A percentile compares a stretch with the other conserved stretches of the same genome.
Evolutionary conservation across 1,140 invertebrate species (phyloP).

Genomic region (Caenorhabditis inopinata): DNA sequence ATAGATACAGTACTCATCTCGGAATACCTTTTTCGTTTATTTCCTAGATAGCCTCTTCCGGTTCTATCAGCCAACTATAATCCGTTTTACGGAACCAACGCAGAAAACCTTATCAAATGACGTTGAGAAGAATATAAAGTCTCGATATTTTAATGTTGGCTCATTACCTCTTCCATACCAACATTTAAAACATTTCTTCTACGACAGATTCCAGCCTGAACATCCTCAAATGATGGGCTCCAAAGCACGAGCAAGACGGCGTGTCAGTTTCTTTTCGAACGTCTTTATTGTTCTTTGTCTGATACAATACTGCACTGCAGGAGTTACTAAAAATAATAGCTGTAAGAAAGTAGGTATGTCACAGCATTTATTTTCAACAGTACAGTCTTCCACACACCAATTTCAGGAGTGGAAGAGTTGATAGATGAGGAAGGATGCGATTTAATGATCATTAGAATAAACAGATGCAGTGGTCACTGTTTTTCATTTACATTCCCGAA

Average conservation of each 20-base stretch:
- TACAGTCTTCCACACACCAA: background rate
- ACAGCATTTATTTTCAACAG: background rate
- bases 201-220: background rate
- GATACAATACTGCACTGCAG: background rate
- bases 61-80: conserved; percentile 8
- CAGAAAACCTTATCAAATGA: conserved; percentile 22
- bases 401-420: conserved; percentile 36
- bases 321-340: conserved; percentile 9
- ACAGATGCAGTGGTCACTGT: conserved; percentile 39
- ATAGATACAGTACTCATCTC: background rate
- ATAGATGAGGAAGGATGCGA: conserved; percentile 43
- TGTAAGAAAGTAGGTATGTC: conserved; percentile 40
- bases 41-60: background rate
- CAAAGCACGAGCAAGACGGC: conserved; percentile 20
- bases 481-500: conserved; percentile 39
- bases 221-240: conserved; percentile 31
- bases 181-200: too few species aligned
- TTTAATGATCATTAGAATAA: conserved; percentile 38
- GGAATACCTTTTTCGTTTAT: background rate
- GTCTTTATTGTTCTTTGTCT: background rate
- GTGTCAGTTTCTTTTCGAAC: background rate
- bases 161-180: background rate
- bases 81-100: conserved; percentile 9
- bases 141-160: background rate
- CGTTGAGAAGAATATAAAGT: background rate